Evolutionary conservation across 2,113 vertebrate species (phyloP).

Genomic region (Ciconia maguari): DNA sequence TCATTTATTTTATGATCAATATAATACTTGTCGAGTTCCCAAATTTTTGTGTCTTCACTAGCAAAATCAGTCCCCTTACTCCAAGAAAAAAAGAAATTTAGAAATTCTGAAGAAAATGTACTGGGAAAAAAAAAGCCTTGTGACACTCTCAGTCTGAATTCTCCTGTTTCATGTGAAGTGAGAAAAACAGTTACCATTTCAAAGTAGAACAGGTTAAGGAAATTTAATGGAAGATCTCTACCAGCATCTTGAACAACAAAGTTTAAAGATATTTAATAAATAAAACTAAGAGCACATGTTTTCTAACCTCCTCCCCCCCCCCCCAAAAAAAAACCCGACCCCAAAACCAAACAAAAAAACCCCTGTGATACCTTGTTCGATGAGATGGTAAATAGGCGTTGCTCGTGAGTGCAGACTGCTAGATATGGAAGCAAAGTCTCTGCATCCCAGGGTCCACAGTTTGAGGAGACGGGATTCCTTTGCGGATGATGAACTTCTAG

Average conservation of each 20-base stretch:
- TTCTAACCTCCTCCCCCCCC: neutral
- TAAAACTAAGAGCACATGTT: fast-evolving
- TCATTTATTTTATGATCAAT: neutral
- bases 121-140: neutral
- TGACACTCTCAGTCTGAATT: neutral
- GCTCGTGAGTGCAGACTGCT: neutral
- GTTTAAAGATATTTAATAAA: neutral
- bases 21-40: neutral
- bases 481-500: neutral
- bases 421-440: neutral
- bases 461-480: neutral
- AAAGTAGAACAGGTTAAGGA: neutral
- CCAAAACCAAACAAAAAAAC: fast-evolving
- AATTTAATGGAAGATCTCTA: neutral
- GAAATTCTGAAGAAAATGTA: neutral
- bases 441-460: neutral
- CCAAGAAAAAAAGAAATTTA: neutral
- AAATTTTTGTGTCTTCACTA: neutral
- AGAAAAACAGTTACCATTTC: neutral
- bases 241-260: neutral
- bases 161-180: neutral
- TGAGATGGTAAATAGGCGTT: neutral
- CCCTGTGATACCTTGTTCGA: neutral
- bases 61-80: neutral
- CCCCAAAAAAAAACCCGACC: neutral